Evolutionary conservation across 2,113 vertebrate genomes (phyloP), one percentile per base, ranked within the genome.

Genomic region (Centrocercus urophasianus): DNA sequence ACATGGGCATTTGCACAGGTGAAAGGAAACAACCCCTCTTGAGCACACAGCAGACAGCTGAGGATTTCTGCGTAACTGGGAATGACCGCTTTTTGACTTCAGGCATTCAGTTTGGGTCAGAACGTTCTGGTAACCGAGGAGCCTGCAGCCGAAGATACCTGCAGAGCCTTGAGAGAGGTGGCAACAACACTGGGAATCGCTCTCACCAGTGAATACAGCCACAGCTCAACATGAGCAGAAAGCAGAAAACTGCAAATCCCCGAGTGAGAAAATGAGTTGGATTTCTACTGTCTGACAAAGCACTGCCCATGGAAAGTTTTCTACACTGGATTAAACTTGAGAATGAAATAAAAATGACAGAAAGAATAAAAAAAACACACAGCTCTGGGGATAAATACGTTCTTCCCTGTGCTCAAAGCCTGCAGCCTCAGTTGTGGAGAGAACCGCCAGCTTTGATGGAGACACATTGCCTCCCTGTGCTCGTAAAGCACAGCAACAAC

Each of bases 381-480:
- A 10, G 67, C 71, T 72, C 86, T 90, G 60, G 54, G 74, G 72
- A 88, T 81, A 78, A 94, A 52, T 2, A 4, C 0, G 3, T 42
- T 83, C 63, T 83, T 89, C 80, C 66, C 43, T 27, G 22, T 8
- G 38, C 47, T 28, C 6, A 27, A 48, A 0, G 32, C 50, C 81
- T 67, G 63, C 45, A 13, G 88, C 8, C 8, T 15, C 2, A 3
- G 69, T 4, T 16, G 21, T 27, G 84, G 77, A 43, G 43, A 78
- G 14, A 59, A 38, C 42, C 28, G 17, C 38, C 7, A 2, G 0
- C 36, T 66, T 61, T 32, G 70, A 57, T 15, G 59, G 87, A 89
- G 85, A 80, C 80, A 92, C 88, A 81, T 73, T 73, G 91, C 88
- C 95, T 81, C 91, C 93, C 80, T 1, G 38, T 65, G 94, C 93